Evolutionary conservation across 2,888 invertebrate species (phyloP).

Genomic region (Drosophila colorata): DNA sequence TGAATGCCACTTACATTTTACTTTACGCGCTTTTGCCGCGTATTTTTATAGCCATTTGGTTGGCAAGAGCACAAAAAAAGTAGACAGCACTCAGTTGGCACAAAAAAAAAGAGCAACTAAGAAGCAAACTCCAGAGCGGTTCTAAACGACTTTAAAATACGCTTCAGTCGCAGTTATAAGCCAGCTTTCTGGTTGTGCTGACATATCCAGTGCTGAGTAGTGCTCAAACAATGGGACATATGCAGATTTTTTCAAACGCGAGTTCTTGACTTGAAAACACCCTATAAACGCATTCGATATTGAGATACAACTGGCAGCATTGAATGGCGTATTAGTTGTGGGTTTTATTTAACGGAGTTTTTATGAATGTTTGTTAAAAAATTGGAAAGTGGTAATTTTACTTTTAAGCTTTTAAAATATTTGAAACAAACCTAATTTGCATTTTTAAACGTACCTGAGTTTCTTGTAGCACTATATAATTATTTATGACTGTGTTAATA

Average conservation of each 20-base stretch:
- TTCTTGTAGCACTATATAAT: no score
- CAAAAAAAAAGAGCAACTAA: constrained; percentile 8
- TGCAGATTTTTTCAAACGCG: not conserved
- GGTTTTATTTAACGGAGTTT: no score
- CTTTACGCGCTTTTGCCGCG: constrained; percentile 73
- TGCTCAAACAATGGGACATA: constrained; percentile 3
- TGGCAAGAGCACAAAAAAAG: constrained; percentile 38
- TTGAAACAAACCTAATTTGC: no score
- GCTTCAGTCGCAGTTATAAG: constrained; percentile 19
- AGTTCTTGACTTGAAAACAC: not conserved
- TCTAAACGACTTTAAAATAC: constrained; percentile 34
- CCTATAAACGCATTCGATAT: not conserved
- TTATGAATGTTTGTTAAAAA: no score
- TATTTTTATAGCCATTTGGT: constrained; percentile 65
- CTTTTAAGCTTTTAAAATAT: no score
- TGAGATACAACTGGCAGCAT: no score
- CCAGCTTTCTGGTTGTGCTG: not conserved
- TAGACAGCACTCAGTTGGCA: constrained; percentile 43
- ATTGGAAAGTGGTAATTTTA: no score
- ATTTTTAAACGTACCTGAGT: no score
- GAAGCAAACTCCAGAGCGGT: not conserved
- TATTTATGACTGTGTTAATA: no score
- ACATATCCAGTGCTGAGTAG: not conserved
- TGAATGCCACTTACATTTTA: constrained; percentile 74
- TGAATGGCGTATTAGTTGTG: no score